Evolutionary conservation across 2,113 vertebrate species (phyloP).

Genomic region (Calonectris borealis): DNA sequence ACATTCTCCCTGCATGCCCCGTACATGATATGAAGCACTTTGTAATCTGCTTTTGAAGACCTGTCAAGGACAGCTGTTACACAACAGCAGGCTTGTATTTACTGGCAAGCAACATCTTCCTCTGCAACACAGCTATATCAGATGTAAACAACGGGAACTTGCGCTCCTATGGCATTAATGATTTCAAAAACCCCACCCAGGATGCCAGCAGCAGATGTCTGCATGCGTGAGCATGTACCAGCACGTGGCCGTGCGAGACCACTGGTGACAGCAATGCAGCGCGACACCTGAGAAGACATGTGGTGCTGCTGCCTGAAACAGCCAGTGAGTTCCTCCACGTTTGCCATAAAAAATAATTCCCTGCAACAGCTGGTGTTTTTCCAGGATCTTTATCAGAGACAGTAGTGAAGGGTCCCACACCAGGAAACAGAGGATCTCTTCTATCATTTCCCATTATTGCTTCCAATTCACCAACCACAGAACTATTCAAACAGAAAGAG

Average conservation of each 20-base stretch:
- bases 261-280: not conserved
- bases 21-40: not conserved
- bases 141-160: not conserved
- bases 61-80: not conserved
- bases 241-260: fast-evolving
- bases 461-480: not conserved
- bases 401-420: not conserved
- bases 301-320: not conserved
- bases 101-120: not conserved
- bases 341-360: not conserved
- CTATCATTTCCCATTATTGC: not conserved
- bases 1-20: not conserved
- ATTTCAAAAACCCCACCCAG: not conserved
- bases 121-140: not conserved
- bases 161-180: not conserved
- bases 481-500: not conserved
- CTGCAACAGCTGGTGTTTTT: not conserved
- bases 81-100: not conserved
- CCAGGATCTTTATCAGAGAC: not conserved
- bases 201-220: not conserved
- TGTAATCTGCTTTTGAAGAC: not conserved
- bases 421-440: not conserved
- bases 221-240: not conserved
- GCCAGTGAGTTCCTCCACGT: fast-evolving
- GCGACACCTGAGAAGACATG: fast-evolving